Evolutionary conservation across 2,797 vertebrate species (phyloP), one percentile per base, ranked within the genome.

Genomic region (Anniella stebbinsi): DNA sequence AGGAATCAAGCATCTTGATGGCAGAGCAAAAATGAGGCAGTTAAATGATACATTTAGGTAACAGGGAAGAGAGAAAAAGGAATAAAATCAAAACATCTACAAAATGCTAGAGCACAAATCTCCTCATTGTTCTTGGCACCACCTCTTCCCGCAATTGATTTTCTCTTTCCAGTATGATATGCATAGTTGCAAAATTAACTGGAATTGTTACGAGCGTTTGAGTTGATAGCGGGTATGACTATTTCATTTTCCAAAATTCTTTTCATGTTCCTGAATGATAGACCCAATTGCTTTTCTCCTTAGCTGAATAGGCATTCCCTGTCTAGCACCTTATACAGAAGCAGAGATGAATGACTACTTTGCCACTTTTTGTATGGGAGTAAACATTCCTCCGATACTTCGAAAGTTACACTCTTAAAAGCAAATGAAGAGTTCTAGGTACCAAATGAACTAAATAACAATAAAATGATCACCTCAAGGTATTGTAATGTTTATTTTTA

Each of bases 171-270:
- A 1, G 60, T 91, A 81, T 38, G 1, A 69, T 81, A 91, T 11
- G 81, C 33, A 84, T n/a, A 28, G 18, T 72, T 38, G 69, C 15
- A 88, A 86, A 80, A 36, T 80, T 70, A 92, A 82, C n/a, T 91
- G 66, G 1, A 25, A 38, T 83, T 80, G 72, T 67, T 78, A 41
- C 4, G 6, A 13, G 18, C 82, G 25, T 63, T 76, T 80, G 73
- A 21, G n/a, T 33, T 78, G n/a, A 67, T 77, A 87, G 36, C 23
- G 9, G 17, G 25, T n/a, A 3, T 73, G 48, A 51, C 54, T 87
- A 83, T 54, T 87, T 66, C 41, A 70, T 77, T 81, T 66, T 28
- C 30, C 83, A 54, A 87, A 51, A 81, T 54, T 18, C 28, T 41
- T 89, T 77, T 73, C 5, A 1, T 41, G 38, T n/a, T 33, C 9